Conservation (phyloP, 2,888 invertebrate genomes). For the Andrena bicolor region DNA sequence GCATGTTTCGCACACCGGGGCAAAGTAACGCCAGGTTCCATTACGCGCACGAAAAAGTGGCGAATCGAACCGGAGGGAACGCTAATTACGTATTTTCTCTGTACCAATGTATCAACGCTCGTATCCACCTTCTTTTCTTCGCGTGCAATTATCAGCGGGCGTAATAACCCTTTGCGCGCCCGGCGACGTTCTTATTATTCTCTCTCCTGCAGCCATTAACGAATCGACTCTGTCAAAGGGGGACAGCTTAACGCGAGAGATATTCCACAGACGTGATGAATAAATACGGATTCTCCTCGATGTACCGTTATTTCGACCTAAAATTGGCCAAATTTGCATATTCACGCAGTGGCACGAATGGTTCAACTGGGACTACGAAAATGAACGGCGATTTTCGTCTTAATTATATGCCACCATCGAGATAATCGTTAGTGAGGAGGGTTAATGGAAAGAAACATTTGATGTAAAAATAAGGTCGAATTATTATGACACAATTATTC, state of each 20-base stretch:
- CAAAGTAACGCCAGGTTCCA: slow-evolving; percentile 75
- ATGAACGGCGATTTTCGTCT: neutral
- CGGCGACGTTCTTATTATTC: slow-evolving; percentile 37
- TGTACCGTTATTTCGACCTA: slow-evolving; percentile 12
- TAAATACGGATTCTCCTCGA: neutral
- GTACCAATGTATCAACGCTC: slow-evolving; percentile 61
- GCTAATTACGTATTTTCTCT: slow-evolving; percentile 76
- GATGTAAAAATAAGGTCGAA: no score
- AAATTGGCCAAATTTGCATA: slow-evolving; percentile 5
- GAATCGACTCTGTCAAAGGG: slow-evolving; percentile 36
- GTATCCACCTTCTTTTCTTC: slow-evolving; percentile 14
- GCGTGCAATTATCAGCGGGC: slow-evolving; percentile 35
- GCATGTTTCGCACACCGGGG: slow-evolving; percentile 74
- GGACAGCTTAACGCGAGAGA: neutral
- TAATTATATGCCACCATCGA: neutral
- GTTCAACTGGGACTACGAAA: neutral
- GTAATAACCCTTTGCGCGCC: slow-evolving; percentile 45
- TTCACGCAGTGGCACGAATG: neutral
- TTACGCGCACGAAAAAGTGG: slow-evolving; percentile 74
- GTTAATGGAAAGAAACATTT: no score
- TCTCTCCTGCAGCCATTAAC: slow-evolving; percentile 38
- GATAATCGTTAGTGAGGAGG: no score
- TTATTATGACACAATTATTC: no score
- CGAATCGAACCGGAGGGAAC: slow-evolving; percentile 69
- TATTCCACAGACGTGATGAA: neutral